Percentiles rank a stretch among this genome's conserved stretches.
Conservation (phyloP, 2,888 invertebrate genomes). For the Matsumyia berberina region DNA sequence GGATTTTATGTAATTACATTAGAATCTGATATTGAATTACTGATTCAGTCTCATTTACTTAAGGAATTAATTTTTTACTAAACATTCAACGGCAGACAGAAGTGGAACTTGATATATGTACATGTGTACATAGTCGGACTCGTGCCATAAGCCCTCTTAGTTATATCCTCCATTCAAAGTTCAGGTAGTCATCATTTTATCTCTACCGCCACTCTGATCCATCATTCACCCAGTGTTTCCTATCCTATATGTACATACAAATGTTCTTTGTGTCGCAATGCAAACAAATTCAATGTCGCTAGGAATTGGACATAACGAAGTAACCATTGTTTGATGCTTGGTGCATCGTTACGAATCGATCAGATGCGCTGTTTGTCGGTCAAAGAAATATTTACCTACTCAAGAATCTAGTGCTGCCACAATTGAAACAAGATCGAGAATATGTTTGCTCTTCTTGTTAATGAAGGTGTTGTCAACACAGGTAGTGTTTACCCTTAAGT, state of each 20-base stretch:
- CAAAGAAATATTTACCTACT: conserved; percentile 1
- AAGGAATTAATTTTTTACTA: background rate
- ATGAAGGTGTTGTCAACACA: conserved; percentile 28
- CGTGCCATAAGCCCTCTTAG: conserved; percentile 53
- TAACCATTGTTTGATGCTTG: conserved; percentile 29
- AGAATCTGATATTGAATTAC: no score
- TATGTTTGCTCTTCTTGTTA: conserved; percentile 37
- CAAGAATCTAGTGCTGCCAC: conserved; percentile 20
- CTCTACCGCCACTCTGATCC: conserved; percentile 19
- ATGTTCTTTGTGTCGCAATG: conserved; percentile 21
- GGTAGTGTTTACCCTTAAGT: conserved; percentile 21
- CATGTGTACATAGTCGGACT: conserved; percentile 27
- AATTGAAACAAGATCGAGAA: conserved; percentile 40
- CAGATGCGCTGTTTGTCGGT: conserved; percentile 41
- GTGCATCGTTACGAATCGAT: conserved; percentile 62
- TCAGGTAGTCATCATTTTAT: conserved; percentile 41
- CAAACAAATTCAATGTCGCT: conserved; percentile 43
- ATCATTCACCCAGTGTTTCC: conserved; percentile 30
- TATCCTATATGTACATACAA: conserved; percentile 4
- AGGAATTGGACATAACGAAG: conserved; percentile 37
- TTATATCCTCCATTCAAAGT: conserved; percentile 1
- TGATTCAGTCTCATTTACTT: background rate
- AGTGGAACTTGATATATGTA: conserved; percentile 48
- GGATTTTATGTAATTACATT: no score
- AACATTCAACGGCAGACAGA: conserved; percentile 30